Conservation (phyloP, 2,888 invertebrate genomes). For the Torymus tubicola region DNA sequence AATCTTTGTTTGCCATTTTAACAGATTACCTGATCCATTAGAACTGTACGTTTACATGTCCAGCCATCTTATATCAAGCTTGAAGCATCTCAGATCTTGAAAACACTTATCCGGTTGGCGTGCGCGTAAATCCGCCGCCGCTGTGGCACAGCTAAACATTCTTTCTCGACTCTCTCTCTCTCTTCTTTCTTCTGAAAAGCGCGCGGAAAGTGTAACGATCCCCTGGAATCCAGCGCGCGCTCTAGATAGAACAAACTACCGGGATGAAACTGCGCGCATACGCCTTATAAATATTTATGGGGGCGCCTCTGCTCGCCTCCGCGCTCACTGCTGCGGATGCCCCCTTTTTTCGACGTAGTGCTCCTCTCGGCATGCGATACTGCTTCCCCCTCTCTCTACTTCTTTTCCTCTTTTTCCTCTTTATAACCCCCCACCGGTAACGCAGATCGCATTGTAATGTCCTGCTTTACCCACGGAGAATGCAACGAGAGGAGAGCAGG, state of each 20-base stretch:
- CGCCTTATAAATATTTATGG: slow-evolving; percentile 66
- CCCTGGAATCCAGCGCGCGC: slow-evolving; percentile 32
- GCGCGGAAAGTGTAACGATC: slow-evolving; percentile 27
- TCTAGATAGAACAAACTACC: slow-evolving; percentile 55
- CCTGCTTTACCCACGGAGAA: slow-evolving; percentile 61
- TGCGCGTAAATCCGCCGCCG: not conserved
- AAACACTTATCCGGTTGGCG: slow-evolving; percentile 1
- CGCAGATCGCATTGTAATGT: slow-evolving; percentile 68
- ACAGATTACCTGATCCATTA: no score
- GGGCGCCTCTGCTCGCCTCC: slow-evolving; percentile 20
- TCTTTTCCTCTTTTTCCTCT: not conserved
- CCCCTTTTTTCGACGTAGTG: not conserved
- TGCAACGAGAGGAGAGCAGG: slow-evolving; percentile 29
- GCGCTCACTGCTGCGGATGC: slow-evolving; percentile 15
- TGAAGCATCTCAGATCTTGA: not conserved
- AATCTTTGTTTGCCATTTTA: no score
- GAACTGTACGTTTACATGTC: no score
- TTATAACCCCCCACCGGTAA: slow-evolving; percentile 58
- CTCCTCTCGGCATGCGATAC: not conserved
- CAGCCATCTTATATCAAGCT: no score
- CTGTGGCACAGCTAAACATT: not conserved
- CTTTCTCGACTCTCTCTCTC: not conserved
- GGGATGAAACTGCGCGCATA: slow-evolving; percentile 49
- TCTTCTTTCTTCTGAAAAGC: not conserved
- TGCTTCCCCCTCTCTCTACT: not conserved